Conservation (phyloP, 2,888 invertebrate genomes). For the Pollenia griseotomentosa region DNA sequence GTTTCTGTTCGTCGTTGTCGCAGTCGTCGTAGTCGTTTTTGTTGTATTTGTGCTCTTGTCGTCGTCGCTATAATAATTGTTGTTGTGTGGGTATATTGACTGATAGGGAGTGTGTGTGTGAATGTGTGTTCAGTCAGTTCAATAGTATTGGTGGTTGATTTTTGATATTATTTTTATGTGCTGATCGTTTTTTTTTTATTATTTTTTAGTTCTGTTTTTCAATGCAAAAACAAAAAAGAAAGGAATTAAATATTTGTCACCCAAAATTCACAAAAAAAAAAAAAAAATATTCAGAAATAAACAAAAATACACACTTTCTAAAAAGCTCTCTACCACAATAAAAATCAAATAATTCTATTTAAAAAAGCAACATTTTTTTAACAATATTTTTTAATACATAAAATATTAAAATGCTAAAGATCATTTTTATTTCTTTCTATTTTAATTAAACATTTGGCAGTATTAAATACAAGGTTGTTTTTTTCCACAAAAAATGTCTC, state of each 20-base stretch:
- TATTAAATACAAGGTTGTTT: constrained; percentile 42
- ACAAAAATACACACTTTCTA: constrained; percentile 33
- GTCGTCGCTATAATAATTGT: constrained; percentile 28
- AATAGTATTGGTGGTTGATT: constrained; percentile 37
- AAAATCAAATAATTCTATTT: constrained; percentile 25
- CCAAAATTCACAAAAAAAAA: constrained; percentile 15
- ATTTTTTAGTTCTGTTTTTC: constrained; percentile 18
- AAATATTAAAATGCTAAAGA: constrained; percentile 62
- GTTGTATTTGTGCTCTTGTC: constrained; percentile 15
- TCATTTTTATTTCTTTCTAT: constrained; percentile 57
- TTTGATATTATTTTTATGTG: constrained; percentile 51
- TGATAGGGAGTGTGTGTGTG: constrained; percentile 15
- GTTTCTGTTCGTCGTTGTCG: constrained; percentile 50
- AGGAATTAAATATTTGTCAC: constrained; percentile 59
- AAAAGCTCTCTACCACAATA: constrained; percentile 30
- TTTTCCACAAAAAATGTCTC: constrained; percentile 35
- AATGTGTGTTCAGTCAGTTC: constrained; percentile 7
- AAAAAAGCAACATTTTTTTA: constrained; percentile 23
- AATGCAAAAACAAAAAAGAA: constrained; percentile 17
- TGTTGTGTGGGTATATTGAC: constrained; percentile 23
- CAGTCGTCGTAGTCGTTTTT: constrained; percentile 51
- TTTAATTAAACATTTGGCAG: constrained; percentile 56
- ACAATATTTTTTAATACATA: constrained; percentile 35
- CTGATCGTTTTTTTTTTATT: constrained; percentile 49
- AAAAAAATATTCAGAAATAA: constrained; percentile 15